Evolutionary conservation across 2,888 invertebrate species (phyloP).

Genomic region (Amphipyra berbera): DNA sequence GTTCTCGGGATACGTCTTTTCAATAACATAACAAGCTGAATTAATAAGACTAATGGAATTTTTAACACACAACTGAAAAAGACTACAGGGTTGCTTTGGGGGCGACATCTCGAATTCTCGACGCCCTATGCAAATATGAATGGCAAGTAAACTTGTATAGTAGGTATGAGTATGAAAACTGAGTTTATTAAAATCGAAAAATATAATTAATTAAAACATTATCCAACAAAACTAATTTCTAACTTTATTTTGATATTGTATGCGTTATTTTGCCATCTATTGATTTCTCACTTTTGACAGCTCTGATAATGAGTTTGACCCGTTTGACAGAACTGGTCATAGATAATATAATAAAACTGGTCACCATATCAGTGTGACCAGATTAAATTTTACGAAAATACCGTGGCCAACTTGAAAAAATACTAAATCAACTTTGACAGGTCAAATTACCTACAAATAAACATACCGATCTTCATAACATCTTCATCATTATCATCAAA

Average conservation of each 20-base stretch:
- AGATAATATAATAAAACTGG: no score
- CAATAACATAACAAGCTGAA: conserved; percentile 83
- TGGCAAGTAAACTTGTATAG: conserved; percentile 22
- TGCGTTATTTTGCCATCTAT: conserved; percentile 28
- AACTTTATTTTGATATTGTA: conserved; percentile 34
- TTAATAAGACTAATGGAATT: conserved; percentile 82
- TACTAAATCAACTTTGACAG: no score
- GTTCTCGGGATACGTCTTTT: conserved; percentile 79
- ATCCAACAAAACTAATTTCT: conserved; percentile 32
- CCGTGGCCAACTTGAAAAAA: no score
- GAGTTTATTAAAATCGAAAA: conserved; percentile 20
- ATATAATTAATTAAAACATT: conserved; percentile 20
- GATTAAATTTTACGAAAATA: no score
- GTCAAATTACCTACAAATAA: no score
- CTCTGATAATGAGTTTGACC: background rate
- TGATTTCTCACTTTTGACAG: conserved; percentile 38
- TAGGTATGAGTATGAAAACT: conserved; percentile 13
- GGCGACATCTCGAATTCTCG: conserved; percentile 77
- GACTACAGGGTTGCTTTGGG: conserved; percentile 82
- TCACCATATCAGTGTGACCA: no score
- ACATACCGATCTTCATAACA: no score
- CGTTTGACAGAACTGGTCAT: background rate
- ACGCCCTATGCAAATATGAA: conserved; percentile 30
- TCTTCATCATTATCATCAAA: no score
- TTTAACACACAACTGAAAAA: conserved; percentile 81